Conservation (phyloP, 2,888 invertebrate genomes). For the Erebia epiphron region DNA sequence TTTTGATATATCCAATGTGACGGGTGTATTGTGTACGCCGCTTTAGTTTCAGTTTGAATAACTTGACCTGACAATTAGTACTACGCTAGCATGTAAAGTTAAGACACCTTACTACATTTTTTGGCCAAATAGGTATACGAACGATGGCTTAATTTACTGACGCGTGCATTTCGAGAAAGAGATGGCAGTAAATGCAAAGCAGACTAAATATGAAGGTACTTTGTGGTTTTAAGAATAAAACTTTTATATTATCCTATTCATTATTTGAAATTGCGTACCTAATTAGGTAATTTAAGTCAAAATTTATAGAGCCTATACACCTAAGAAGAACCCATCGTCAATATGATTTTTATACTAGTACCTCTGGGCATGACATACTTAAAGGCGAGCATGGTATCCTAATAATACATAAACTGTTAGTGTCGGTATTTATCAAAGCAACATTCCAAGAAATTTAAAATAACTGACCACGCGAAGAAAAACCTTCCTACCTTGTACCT, state of each 20-base stretch:
- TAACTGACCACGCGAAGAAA: slow-evolving; percentile 8
- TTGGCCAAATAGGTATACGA: too few species aligned
- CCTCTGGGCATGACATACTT: not conserved
- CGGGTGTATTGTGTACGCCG: slow-evolving; percentile 34
- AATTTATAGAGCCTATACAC: too few species aligned
- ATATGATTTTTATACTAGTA: not conserved
- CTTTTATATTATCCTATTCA: too few species aligned
- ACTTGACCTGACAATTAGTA: not conserved
- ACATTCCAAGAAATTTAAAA: slow-evolving; percentile 12
- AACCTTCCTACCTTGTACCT: not conserved
- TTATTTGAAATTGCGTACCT: too few species aligned
- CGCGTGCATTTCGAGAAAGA: too few species aligned
- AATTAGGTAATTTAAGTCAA: too few species aligned
- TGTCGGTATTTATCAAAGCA: not conserved
- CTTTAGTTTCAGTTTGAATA: slow-evolving; percentile 27
- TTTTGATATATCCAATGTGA: slow-evolving; percentile 53
- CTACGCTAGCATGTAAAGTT: not conserved
- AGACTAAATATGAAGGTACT: too few species aligned
- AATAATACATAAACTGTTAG: not conserved
- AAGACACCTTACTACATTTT: not conserved
- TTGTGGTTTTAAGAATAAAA: too few species aligned
- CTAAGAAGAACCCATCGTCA: too few species aligned
- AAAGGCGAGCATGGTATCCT: not conserved
- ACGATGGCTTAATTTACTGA: too few species aligned
- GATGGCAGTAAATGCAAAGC: too few species aligned